Evolutionary conservation across 2,888 invertebrate species (phyloP), one percentile per base, ranked within the genome.

Genomic region (Laothoe populi): DNA sequence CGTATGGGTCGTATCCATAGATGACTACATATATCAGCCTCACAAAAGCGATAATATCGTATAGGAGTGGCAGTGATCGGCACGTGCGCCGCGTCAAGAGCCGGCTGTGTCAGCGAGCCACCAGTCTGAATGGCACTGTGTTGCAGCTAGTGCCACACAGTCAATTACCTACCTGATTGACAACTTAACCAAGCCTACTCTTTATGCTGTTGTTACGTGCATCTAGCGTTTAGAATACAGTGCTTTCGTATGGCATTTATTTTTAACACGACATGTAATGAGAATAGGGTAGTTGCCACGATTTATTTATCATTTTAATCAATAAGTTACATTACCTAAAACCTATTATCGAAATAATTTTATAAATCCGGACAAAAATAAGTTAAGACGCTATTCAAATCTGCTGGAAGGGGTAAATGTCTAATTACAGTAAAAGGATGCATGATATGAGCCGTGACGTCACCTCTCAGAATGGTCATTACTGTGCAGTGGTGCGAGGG

Each of bases 41-140:
- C 57, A 53, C 42, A 64, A 60, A 72, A 71, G 79, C 78, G 88
- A 89, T 88, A 83, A 79, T 84, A 90, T 88, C 89, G 75, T 66
- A 64, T 72, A 74, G 70, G 78, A 89, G 90, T 84, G 86, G 81
- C 79, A 77, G 81, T 82, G 88, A 90, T 90, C 88, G 91, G 90
- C 90, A 91, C 90, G 91, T 84, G 88, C 90, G 86, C 69, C 78
- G 72, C 78, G 78, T 86, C 82, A 78, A 88, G 90, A 74, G 70
- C 67, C 72, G 75, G 79, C 86, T 84, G 83, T 79, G 87, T 84
- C 84, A 84, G 84, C 84, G 74, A 73, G 74, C 69, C 69, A 74
- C 72, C 73, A 61, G 65, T 66, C 77, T 83, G 78, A 82, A 83
- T 81, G 77, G 74, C 76, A 71, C 67, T 73, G 74, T 68, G 72